These are phyloP conservation scores for Trachelus iudaicus DNA, from an alignment of 2,888 invertebrate genomes.

Conservation along the genomic window DNA sequence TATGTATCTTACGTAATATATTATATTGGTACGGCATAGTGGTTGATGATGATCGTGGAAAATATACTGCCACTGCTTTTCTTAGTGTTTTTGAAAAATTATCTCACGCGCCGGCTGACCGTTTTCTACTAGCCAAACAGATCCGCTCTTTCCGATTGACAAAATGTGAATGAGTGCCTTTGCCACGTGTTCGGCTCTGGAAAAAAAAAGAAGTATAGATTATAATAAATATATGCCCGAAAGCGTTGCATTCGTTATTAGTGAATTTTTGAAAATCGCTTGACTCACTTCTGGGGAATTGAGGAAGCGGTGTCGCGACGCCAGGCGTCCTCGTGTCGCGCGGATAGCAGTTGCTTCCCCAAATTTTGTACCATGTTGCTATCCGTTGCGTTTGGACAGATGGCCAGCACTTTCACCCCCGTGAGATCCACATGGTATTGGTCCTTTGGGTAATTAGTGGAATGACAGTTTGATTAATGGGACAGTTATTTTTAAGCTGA, in stretches of 20 bases:
- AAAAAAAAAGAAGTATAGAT: constrained; percentile 11
- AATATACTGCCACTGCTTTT: background rate
- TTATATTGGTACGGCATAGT: background rate
- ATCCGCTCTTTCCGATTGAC: constrained; percentile 76
- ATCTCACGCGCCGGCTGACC: constrained; percentile 74
- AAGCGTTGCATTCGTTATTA: background rate
- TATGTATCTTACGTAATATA: background rate
- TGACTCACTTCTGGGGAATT: constrained; percentile 73
- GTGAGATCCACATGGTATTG: constrained; percentile 79
- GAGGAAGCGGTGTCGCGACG: constrained; percentile 75
- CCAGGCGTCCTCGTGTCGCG: constrained; percentile 80
- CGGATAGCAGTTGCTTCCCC: constrained; percentile 76
- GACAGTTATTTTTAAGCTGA: background rate
- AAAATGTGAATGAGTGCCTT: constrained; percentile 75
- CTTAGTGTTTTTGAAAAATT: constrained; percentile 52
- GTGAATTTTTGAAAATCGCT: background rate
- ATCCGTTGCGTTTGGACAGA: constrained; percentile 78
- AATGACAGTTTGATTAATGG: background rate
- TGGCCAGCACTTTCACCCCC: constrained; percentile 77
- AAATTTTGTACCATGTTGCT: constrained; percentile 75
- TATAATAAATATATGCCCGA: background rate
- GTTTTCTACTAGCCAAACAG: constrained; percentile 78
- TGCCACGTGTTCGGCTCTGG: constrained; percentile 77
- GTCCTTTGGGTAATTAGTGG: constrained; percentile 66
- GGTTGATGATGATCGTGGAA: background rate